phyloP scores from a whole-genome alignment of 2,888 invertebrate genomes.

The Chromoteleia sp. region DNA sequence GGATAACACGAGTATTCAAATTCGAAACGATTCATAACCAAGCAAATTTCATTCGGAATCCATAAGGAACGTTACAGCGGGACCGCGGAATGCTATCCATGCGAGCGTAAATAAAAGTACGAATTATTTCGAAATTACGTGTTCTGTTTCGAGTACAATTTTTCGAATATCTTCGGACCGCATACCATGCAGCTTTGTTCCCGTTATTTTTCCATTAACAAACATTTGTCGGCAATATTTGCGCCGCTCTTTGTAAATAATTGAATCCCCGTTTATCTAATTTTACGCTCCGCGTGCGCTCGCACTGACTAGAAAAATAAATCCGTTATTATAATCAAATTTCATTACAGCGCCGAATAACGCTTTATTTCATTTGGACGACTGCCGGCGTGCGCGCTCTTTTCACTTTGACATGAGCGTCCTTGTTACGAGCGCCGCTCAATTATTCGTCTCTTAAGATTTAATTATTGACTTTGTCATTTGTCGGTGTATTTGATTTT shows the following conservation, averaged over 20 bases:
- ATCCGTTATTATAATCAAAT: conserved; percentile 59
- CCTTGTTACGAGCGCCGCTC: conserved; percentile 34
- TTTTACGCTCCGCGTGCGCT: conserved; percentile 47
- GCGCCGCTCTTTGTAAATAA: conserved; percentile 56
- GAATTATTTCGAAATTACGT: conserved; percentile 57
- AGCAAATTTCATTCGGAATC: no score
- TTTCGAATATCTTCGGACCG: conserved; percentile 46
- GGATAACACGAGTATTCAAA: no score
- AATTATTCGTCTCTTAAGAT: conserved; percentile 59
- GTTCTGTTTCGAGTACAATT: conserved; percentile 42
- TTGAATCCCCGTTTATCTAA: conserved; percentile 60
- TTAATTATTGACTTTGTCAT: conserved; percentile 64
- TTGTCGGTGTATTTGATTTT: conserved; percentile 51
- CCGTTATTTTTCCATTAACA: conserved; percentile 60
- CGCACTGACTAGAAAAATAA: conserved; percentile 62
- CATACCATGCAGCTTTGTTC: conserved; percentile 44
- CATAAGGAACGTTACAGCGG: no score
- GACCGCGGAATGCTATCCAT: no score
- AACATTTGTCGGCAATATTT: conserved; percentile 45
- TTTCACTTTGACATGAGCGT: conserved; percentile 54
- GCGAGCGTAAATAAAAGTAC: conserved; percentile 25
- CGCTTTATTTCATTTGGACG: conserved; percentile 33
- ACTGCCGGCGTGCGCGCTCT: conserved; percentile 5
- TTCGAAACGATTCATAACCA: no score
- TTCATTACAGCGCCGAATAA: conserved; percentile 56